A percentile compares a stretch with the other conserved stretches of the same genome.
Conservation (phyloP, 2,888 invertebrate species). For the Tipula unca region DNA sequence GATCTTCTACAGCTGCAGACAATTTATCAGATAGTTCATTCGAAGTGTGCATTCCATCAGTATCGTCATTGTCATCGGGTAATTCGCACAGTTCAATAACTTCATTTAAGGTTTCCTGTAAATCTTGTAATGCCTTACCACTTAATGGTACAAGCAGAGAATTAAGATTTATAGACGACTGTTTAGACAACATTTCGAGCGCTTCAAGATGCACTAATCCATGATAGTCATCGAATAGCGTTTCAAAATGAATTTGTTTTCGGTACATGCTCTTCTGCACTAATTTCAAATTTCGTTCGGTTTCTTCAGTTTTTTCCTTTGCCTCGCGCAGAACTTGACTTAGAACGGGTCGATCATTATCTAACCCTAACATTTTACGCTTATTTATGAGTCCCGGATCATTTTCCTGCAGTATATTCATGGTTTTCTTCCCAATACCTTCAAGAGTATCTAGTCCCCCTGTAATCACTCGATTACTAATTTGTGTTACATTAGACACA, state of each 20-base stretch:
- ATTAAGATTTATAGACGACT: slow-evolving; percentile 65
- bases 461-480: slow-evolving; percentile 63
- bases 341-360: slow-evolving; percentile 34
- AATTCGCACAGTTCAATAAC: slow-evolving; percentile 71
- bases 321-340: slow-evolving; percentile 53
- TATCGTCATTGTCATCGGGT: slow-evolving; percentile 57
- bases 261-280: slow-evolving; percentile 34
- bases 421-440: slow-evolving; percentile 89
- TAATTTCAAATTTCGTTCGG: slow-evolving; percentile 34
- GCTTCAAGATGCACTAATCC: slow-evolving; percentile 85
- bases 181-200: slow-evolving; percentile 79
- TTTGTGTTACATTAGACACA: slow-evolving; percentile 29
- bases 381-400: slow-evolving; percentile 77
- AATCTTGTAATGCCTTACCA: slow-evolving; percentile 52
- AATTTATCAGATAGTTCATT: slow-evolving; percentile 50
- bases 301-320: slow-evolving; percentile 52
- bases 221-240: slow-evolving; percentile 79
- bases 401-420: slow-evolving; percentile 86
- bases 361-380: slow-evolving; percentile 43
- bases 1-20: slow-evolving; percentile 51
- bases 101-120: slow-evolving; percentile 69
- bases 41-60: slow-evolving; percentile 37
- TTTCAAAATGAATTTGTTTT: slow-evolving; percentile 60
- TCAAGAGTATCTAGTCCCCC: slow-evolving; percentile 84
- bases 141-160: slow-evolving; percentile 50